Evolutionary conservation across 2,888 invertebrate species (phyloP), one percentile per base, ranked within the genome.

Genomic region (Bombyx huttoni): DNA sequence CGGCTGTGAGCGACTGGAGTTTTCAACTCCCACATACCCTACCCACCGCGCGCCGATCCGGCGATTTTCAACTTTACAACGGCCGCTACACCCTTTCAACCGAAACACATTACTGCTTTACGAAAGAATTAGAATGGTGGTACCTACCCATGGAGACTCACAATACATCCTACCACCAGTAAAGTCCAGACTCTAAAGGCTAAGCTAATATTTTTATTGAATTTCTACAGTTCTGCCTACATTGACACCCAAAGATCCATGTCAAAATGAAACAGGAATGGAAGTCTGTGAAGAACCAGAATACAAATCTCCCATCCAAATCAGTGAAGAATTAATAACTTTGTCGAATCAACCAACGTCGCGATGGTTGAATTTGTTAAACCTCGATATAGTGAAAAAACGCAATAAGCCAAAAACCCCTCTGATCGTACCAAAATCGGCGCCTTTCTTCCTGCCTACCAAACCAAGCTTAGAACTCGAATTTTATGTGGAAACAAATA

Each of bases 371-470:
- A 97, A 97, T 77, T 87, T 99, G 12, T 89, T 98, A 0, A 92
- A 95, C 70, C 87, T 98, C 52, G 97, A 98, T 61, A 78, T 94
- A 0, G 95, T 99, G 1, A 96, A 94, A 75, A 92, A 91, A 63
- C 89, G 95, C 57, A 99, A 99, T 76, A 98, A 96, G 71, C 98
- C 98, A 0, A 96, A 93, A 77, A 93, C 93, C 50, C 92, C 95
- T 0, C 91, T 94, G 0, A 96, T 96, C 67, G 91, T 91, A 1
- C 94, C 96, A 0, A 96, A 96, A 79, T 91, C 94, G 0, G 98
- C 98, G 0, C 99, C 99, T 0, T 99, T 99, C 88, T 99, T 99
- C 75, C 85, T 99, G 51, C 98, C 98, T 0, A 98, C 98, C 0
- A 90, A 98, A 53, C 91, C 96, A 0, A 94, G 95, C 1, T 84